Evolutionary conservation across 2,888 invertebrate genomes (phyloP), one percentile per base, ranked within the genome.

Genomic region (Cephus nigrinus): DNA sequence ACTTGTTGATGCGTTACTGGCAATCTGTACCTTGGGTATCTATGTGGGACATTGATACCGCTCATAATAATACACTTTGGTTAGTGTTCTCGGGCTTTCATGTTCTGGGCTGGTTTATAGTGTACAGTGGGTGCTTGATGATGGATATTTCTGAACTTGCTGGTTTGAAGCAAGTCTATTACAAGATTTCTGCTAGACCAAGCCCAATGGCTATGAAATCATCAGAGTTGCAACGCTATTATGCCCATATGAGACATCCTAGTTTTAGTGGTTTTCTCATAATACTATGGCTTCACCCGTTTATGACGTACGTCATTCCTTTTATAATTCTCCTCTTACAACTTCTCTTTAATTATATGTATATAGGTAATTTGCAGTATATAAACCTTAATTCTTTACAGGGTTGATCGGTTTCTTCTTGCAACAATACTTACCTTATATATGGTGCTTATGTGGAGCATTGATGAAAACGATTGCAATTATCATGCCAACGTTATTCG

Each of bases 151-250:
- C 93, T 0, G 94, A 95, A 85, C 87, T 95, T 4, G 84, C 93
- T 35, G 95, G 95, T 4, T 87, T 94, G 9, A 95, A 94, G 86
- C 95, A 95, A 88, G 92, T 94, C 11, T 94, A 93, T 87, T 94
- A 94, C 80, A 92, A 92, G 83, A 84, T 94, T 32, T 92, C 92
- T 73, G 91, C 92, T 31, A 92, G 93, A 80, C 92, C 92, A 12
- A 92, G 92, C 69, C 94, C 94, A 0, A 91, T 93, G 80, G 84
- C 88, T 1, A 92, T 93, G 80, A 95, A 95, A 88, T 94, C 94
- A 0, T 84, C 82, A 30, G 93, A 93, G 79, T 86, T 94, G 75
- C 92, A 92, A 75, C 91, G 93, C 82, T 91, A 94, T 35, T 93
- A 93, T 81, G 85, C 90, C 0, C 94, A 94, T 82, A 93, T 94